Percentiles rank a stretch among this genome's conserved stretches.
These are phyloP conservation scores for Diglossa cyanea DNA, from an alignment of 2,797 vertebrate species.

Conservation along the genomic window DNA sequence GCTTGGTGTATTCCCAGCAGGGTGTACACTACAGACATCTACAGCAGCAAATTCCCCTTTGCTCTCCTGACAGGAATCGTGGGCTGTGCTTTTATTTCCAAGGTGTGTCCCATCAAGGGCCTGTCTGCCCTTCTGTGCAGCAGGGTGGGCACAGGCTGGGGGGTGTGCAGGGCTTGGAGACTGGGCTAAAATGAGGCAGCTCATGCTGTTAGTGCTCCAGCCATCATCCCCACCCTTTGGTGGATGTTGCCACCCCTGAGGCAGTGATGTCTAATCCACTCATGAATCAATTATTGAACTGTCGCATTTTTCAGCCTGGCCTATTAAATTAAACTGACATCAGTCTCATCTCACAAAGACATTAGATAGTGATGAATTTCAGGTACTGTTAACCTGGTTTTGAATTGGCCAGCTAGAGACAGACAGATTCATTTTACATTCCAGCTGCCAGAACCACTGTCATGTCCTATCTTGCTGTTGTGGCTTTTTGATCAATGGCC, in stretches of 20 bases:
- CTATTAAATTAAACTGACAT: constrained; percentile 70
- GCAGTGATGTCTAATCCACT: constrained; percentile 49
- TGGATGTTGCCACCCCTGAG: constrained; percentile 42
- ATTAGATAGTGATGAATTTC: constrained; percentile 67
- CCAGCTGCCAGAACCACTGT: constrained; percentile 15
- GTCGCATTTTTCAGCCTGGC: constrained; percentile 58
- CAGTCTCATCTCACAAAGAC: constrained; percentile 64
- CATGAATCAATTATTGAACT: constrained; percentile 68
- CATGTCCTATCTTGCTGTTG: neutral
- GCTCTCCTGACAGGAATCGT: fast-evolving
- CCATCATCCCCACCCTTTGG: neutral
- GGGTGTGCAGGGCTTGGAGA: neutral
- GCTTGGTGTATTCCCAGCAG: constrained; percentile 24
- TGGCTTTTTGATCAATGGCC: constrained; percentile 9
- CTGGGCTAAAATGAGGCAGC: neutral
- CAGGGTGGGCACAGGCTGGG: neutral
- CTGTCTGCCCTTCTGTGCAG: neutral
- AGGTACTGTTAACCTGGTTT: constrained; percentile 64
- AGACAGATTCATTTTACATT: constrained; percentile 56
- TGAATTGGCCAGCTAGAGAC: constrained; percentile 52
- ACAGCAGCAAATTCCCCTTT: neutral
- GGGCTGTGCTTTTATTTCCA: neutral
- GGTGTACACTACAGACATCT: neutral
- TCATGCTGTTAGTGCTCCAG: neutral
- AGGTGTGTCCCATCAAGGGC: neutral